These are phyloP conservation scores for Lathamus discolor DNA, from an alignment of 2,113 vertebrate species.

Conservation along the genomic window DNA sequence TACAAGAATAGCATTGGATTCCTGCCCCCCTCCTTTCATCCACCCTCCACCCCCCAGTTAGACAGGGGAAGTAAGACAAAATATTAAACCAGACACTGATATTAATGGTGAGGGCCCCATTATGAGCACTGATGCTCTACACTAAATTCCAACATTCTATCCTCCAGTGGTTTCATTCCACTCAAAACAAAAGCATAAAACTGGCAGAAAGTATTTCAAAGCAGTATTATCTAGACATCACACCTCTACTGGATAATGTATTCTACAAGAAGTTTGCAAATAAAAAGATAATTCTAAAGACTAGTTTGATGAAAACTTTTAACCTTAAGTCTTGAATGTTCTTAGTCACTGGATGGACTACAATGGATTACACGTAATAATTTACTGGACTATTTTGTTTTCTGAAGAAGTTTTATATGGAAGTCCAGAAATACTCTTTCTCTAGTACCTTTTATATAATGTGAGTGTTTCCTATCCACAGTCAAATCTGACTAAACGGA, in stretches of 20 bases:
- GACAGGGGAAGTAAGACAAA: background rate
- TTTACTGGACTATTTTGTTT: background rate
- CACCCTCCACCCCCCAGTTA: fast-evolving
- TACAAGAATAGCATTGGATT: background rate
- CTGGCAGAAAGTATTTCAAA: background rate
- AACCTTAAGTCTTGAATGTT: background rate
- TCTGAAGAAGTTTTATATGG: background rate
- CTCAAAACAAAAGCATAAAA: background rate
- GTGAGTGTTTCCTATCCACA: background rate
- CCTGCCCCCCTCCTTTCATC: background rate
- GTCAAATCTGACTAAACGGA: background rate
- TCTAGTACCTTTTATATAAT: background rate
- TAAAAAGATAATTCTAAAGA: background rate
- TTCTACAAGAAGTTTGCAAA: background rate
- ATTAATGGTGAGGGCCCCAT: background rate
- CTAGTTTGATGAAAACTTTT: background rate
- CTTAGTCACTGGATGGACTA: background rate
- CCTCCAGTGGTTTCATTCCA: background rate
- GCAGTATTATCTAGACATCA: background rate
- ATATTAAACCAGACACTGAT: background rate
- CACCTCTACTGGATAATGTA: background rate
- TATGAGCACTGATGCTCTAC: background rate
- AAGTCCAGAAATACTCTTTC: background rate
- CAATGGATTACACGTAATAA: background rate
- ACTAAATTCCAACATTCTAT: background rate